Percentiles rank a stretch among this genome's conserved stretches.
Evolutionary conservation across 2,113 vertebrate species (phyloP).

Genomic region (Tetrax tetrax): DNA sequence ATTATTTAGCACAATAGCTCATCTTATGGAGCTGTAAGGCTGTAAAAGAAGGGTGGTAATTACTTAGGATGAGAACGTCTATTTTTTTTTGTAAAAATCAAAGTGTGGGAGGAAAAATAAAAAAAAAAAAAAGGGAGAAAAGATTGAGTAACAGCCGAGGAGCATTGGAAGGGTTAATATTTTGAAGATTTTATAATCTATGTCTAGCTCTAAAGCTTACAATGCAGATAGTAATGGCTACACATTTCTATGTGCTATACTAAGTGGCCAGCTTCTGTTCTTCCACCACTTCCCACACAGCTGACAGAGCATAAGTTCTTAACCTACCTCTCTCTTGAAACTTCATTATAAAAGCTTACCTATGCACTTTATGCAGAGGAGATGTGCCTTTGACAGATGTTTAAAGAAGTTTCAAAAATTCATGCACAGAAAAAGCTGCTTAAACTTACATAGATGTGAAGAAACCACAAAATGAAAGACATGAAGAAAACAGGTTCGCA

Average conservation of each 20-base stretch:
- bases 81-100: slow-evolving; percentile 73
- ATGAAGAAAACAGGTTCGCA: neutral
- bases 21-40: slow-evolving; percentile 77
- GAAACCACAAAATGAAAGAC: neutral
- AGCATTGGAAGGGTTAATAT: slow-evolving; percentile 71
- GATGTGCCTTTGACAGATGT: neutral
- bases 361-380: neutral
- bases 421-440: neutral
- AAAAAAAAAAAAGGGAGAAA: slow-evolving; percentile 25
- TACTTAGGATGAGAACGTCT: slow-evolving; percentile 77
- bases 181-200: slow-evolving; percentile 65
- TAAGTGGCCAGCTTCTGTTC: slow-evolving; percentile 35
- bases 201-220: slow-evolving; percentile 52
- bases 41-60: slow-evolving; percentile 80
- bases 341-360: neutral
- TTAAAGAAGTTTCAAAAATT: neutral
- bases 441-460: neutral
- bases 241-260: neutral
- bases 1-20: slow-evolving; percentile 85
- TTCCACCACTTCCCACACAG: neutral
- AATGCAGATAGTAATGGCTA: neutral
- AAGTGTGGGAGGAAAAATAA: slow-evolving; percentile 59
- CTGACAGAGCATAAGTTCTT: neutral
- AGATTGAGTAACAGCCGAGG: slow-evolving; percentile 13
- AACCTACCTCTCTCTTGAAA: neutral